A percentile compares a stretch with the other conserved stretches of the same genome.
Evolutionary conservation across 2,113 vertebrate species (phyloP).

Genomic region (Typhlomys cinereus): DNA sequence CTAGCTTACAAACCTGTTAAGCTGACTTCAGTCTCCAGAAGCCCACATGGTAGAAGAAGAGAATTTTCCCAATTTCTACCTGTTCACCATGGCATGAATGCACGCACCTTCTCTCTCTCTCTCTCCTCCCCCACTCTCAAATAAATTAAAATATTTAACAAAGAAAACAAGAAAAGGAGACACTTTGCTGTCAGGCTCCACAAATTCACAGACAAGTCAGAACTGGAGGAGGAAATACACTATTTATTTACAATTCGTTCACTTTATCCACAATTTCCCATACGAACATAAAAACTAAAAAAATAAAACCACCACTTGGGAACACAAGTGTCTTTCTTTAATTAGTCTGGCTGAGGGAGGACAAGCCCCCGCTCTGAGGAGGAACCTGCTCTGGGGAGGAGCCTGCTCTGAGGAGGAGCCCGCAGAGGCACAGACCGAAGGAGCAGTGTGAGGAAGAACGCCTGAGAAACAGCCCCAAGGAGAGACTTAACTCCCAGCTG

Average conservation of each 20-base stretch:
- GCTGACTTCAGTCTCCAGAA: too few relatives aligned
- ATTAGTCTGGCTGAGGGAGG: constrained; percentile 26
- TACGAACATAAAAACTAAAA: constrained; percentile 81
- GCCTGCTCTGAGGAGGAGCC: constrained; percentile 41
- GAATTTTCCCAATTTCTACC: too few relatives aligned
- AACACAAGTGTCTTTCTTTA: constrained; percentile 75
- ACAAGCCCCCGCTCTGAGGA: background rate
- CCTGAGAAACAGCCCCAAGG: constrained; percentile 70
- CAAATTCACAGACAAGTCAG: background rate
- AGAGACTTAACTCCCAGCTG: background rate
- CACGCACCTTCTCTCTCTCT: too few relatives aligned
- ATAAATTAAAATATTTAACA: too few relatives aligned
- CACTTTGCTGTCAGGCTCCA: background rate
- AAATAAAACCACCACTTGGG: constrained; percentile 81
- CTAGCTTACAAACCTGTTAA: too few relatives aligned
- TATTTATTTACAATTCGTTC: constrained; percentile 79
- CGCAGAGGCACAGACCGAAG: constrained; percentile 10
- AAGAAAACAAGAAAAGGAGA: background rate
- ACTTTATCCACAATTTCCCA: constrained; percentile 78
- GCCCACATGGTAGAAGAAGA: too few relatives aligned
- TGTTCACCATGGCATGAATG: too few relatives aligned
- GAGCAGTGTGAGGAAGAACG: background rate
- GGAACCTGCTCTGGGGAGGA: constrained; percentile 46
- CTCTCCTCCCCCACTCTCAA: too few relatives aligned
- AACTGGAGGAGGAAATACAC: constrained; percentile 72